Percentiles rank a stretch among this genome's conserved stretches.
Conservation (phyloP, 2,113 vertebrate species). For the Rhinolophus sinicus region DNA sequence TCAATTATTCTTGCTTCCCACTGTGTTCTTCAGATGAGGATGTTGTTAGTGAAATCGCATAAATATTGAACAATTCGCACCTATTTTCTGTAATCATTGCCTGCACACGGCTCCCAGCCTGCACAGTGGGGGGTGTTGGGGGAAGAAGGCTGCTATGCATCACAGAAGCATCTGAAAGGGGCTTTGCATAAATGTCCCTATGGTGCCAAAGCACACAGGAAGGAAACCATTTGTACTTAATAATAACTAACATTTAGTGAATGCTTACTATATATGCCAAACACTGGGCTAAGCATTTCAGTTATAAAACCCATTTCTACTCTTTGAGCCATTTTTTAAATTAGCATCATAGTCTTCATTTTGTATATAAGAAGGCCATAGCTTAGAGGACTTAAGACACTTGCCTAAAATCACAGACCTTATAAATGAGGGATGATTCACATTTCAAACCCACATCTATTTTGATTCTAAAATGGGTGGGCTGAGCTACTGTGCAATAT, state of each 20-base stretch:
- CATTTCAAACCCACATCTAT: background rate
- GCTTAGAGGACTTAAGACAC: background rate
- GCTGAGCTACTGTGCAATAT: background rate
- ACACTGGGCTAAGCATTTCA: background rate
- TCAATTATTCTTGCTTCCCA: conserved; percentile 64
- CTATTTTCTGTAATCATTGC: conserved; percentile 15
- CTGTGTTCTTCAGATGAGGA: conserved; percentile 14
- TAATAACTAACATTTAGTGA: background rate
- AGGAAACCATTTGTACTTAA: background rate
- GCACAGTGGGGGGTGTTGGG: background rate
- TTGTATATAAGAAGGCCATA: background rate
- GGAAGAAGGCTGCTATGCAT: background rate
- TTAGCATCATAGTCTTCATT: background rate
- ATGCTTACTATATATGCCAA: background rate
- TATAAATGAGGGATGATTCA: background rate
- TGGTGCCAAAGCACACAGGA: background rate
- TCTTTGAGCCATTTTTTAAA: background rate
- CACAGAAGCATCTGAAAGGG: background rate
- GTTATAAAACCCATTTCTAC: background rate
- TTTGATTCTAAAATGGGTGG: background rate
- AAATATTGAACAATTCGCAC: conserved; percentile 64
- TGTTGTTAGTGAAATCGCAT: conserved; percentile 50
- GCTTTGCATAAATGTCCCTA: background rate
- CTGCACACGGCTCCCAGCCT: background rate
- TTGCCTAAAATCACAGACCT: background rate